Evolutionary conservation across 2,888 invertebrate genomes (phyloP), one percentile per base, ranked within the genome.

Genomic region (Neoscelio sp.): DNA sequence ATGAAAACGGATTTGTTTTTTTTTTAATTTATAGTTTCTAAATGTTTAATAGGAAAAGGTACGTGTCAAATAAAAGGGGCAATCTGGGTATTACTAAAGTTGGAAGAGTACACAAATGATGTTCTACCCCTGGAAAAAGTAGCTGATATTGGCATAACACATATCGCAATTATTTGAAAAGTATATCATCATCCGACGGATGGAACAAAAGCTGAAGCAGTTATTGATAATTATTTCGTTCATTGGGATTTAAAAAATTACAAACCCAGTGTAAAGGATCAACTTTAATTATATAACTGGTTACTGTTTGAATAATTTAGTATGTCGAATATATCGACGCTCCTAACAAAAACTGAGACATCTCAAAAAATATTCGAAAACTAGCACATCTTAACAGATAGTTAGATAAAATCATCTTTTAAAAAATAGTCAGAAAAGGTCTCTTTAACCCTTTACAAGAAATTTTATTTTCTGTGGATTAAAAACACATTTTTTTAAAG

Each of bases 101-200:
- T 84, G 4, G 79, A 83, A 23, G 88, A 88, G 52, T 82, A 82
- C 26, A 81, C 86, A n/a, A 89, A 88, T 70, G 87, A 90, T 23
- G 81, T 85, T 10, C 74, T 85, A 35, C 80, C 86, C 35, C 82
- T 90, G 20, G 81, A 86, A 46, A 89, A 88, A 80, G 42, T 90
- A 65, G 85, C 87, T 13, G 87, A 89, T 30, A 88, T 90, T 30
- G 89, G 90, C 65, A 89, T 89, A 1, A 87, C 86, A 2, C 84
- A 1, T 91, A 93, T 50, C 95, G 95, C 10, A 93, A 92, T 83
- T 95, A 96, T 86, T 93, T 97, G 8, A 95, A 94, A 87, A 95
- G 95, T 68, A 94, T 96, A 0, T 85, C 98, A 98, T 93, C 97
- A 98, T 91, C 97, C 97, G 0, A 94, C 92, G 0, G 96, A 97